Conservation (phyloP, 2,888 invertebrate genomes). For the Microchrysa polita region DNA sequence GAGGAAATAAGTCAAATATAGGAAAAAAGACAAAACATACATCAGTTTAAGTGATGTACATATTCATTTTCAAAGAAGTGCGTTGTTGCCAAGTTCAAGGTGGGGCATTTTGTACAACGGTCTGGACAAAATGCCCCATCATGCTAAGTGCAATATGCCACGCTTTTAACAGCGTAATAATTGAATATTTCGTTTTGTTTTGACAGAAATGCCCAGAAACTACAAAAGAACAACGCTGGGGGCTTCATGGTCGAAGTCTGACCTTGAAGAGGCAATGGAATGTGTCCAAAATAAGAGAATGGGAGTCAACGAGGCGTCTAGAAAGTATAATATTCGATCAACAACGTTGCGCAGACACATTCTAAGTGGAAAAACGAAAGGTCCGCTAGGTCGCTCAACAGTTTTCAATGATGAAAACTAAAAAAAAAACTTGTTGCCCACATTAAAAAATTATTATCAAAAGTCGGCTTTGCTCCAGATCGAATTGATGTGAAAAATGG, state of each 20-base stretch:
- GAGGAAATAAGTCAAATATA: too few species aligned
- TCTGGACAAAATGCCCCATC: too few species aligned
- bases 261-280: not conserved
- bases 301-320: constrained; percentile 27
- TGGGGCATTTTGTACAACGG: too few species aligned
- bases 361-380: constrained; percentile 28
- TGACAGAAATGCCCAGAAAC: not conserved
- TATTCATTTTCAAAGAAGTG: too few species aligned
- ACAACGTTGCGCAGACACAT: constrained; percentile 17
- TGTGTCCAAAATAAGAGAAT: not conserved
- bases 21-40: too few species aligned
- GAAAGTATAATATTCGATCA: constrained; percentile 13
- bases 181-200: too few species aligned
- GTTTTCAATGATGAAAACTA: constrained; percentile 43
- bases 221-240: not conserved
- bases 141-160: too few species aligned
- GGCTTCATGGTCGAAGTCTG: not conserved
- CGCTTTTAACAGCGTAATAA: too few species aligned
- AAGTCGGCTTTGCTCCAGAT: constrained; percentile 51
- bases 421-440: constrained; percentile 49
- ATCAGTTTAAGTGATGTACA: too few species aligned
- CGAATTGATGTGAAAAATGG: constrained; percentile 53
- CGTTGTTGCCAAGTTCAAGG: too few species aligned
- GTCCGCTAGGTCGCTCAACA: constrained; percentile 44
- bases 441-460: constrained; percentile 51